A percentile compares a stretch with the other conserved stretches of the same genome.
Evolutionary conservation across 2,888 invertebrate genomes (phyloP).

Genomic region (Adelognathus sp.): DNA sequence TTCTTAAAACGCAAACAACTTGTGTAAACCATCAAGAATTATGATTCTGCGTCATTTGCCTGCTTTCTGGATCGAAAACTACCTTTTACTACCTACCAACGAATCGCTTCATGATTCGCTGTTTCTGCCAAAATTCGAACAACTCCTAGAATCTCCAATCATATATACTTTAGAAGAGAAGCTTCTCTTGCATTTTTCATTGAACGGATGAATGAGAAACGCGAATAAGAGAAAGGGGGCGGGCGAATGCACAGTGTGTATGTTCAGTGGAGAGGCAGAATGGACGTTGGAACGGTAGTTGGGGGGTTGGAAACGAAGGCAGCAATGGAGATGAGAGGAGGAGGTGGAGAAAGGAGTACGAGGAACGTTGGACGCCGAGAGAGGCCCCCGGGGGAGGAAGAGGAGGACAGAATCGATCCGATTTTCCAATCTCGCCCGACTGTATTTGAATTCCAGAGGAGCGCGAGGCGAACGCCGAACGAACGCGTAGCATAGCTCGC

Average conservation of each 20-base stretch:
- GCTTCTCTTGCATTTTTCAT: neutral
- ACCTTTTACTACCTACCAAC: neutral
- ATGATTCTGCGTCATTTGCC: too few species aligned
- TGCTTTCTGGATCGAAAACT: neutral
- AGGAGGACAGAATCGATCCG: slow-evolving; percentile 72
- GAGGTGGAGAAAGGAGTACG: slow-evolving; percentile 55
- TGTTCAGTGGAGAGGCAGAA: slow-evolving; percentile 4
- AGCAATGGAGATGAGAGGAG: slow-evolving; percentile 13
- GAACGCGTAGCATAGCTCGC: slow-evolving; percentile 64
- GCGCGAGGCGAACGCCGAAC: slow-evolving; percentile 63
- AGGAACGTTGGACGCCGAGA: slow-evolving; percentile 50
- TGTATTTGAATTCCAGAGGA: slow-evolving; percentile 76
- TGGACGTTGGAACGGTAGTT: slow-evolving; percentile 48
- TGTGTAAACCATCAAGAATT: too few species aligned
- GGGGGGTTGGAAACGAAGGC: slow-evolving; percentile 48
- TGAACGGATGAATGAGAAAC: slow-evolving; percentile 17
- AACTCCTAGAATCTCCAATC: neutral
- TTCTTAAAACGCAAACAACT: too few species aligned
- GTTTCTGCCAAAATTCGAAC: neutral
- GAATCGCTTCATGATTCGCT: neutral
- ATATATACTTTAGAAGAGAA: neutral
- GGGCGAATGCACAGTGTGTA: slow-evolving; percentile 43
- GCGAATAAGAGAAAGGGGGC: slow-evolving; percentile 42
- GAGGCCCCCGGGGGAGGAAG: slow-evolving; percentile 41
- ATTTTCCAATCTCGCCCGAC: slow-evolving; percentile 78